phyloP scores from a whole-genome alignment of 1,140 invertebrate genomes.

The Aphaenogaster rudis region DNA sequence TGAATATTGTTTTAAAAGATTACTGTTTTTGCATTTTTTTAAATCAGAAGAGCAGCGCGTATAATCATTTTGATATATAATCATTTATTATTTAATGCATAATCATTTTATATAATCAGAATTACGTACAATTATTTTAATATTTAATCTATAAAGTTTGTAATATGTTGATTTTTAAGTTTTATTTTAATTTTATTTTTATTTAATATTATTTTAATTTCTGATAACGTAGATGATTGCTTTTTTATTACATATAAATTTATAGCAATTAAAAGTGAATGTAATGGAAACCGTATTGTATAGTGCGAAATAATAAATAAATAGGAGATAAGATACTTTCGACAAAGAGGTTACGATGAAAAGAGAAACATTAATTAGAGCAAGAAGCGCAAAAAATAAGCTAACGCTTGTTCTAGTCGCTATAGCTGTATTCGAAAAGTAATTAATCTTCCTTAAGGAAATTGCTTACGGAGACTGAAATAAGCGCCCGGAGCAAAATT shows the following conservation, averaged over 20 bases:
- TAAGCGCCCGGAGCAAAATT: constrained; percentile 62
- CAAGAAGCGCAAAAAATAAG: constrained; percentile 23
- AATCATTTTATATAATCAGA: background rate
- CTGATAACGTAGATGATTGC: background rate
- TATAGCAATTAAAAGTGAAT: background rate
- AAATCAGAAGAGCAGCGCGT: too few species aligned
- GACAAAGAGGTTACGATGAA: constrained; percentile 3
- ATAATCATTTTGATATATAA: background rate
- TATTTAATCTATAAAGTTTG: background rate
- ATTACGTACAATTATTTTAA: background rate
- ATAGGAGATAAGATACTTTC: background rate
- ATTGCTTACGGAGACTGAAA: constrained; percentile 67
- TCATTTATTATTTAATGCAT: background rate
- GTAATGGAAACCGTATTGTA: background rate
- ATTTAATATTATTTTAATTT: background rate
- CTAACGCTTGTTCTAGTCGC: constrained; percentile 28
- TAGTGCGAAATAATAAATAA: constrained; percentile 8
- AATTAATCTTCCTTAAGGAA: constrained; percentile 74
- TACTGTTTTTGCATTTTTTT: background rate
- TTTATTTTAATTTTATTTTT: background rate
- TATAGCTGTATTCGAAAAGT: constrained; percentile 66
- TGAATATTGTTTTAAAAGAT: background rate
- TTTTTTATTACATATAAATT: background rate
- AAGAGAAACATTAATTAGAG: constrained; percentile 44
- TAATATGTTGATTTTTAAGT: background rate